phyloP scores from a whole-genome alignment of 2,797 vertebrate species.

The Sebastes miniatus region DNA sequence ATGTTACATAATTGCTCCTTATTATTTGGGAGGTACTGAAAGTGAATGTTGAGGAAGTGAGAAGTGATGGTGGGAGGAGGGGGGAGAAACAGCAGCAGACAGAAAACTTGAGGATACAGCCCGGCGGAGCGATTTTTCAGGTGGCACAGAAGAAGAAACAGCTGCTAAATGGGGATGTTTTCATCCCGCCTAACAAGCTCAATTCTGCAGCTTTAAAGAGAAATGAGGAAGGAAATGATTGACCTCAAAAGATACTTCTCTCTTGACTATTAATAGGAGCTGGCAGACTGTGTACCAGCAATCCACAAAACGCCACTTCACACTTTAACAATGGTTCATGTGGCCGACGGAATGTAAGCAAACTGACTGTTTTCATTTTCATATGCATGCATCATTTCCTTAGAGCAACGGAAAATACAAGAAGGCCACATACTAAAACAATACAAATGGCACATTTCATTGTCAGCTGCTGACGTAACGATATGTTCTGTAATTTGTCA shows the following conservation, averaged over 20 bases:
- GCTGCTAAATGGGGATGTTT: conserved; percentile 65
- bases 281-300: conserved; percentile 61
- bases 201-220: conserved; percentile 58
- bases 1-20: conserved; percentile 52
- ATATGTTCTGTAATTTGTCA: background rate
- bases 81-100: background rate
- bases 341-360: conserved; percentile 22
- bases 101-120: conserved; percentile 22
- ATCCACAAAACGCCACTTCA: conserved; percentile 54
- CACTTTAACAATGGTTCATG: conserved; percentile 46
- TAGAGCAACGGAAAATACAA: conserved; percentile 2
- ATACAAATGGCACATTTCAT: background rate
- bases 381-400: background rate
- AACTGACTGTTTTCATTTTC: conserved; percentile 30
- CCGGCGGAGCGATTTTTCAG: conserved; percentile 32
- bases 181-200: conserved; percentile 66
- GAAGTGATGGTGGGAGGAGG: background rate
- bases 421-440: background rate
- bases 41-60: conserved; percentile 34
- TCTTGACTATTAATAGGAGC: conserved; percentile 74
- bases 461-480: background rate
- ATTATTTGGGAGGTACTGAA: conserved; percentile 46
- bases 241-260: conserved; percentile 76
- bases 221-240: conserved; percentile 64
- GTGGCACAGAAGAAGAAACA: conserved; percentile 58